phyloP scores from a whole-genome alignment of 1,140 invertebrate genomes.

The Trichonephila clavata region DNA sequence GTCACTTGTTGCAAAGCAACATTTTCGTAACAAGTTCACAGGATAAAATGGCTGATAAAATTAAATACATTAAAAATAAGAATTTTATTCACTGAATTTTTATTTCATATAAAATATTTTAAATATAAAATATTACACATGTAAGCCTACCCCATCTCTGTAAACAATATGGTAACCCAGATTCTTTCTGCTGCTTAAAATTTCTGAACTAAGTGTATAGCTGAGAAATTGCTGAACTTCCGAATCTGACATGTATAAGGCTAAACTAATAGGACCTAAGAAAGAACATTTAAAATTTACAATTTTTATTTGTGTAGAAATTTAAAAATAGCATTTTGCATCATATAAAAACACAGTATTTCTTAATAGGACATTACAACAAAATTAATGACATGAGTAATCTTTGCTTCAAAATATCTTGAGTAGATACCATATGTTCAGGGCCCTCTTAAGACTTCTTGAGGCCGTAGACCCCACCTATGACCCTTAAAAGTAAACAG shows the following conservation, averaged over 20 bases:
- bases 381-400: no score
- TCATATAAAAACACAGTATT: no score
- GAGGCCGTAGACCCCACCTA: no score
- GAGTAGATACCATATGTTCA: no score
- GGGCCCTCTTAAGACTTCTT: no score
- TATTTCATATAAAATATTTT: no score
- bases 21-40: conserved; percentile 94
- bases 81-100: background rate
- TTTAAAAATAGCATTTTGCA: no score
- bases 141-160: conserved; percentile 89
- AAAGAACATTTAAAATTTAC: background rate
- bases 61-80: background rate
- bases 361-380: no score
- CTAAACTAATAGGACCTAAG: conserved; percentile 92
- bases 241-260: conserved; percentile 93
- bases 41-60: conserved; percentile 92
- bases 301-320: no score
- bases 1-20: conserved; percentile 90
- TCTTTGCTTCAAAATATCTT: no score
- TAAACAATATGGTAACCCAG: conserved; percentile 96
- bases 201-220: conserved; percentile 88
- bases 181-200: conserved; percentile 89
- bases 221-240: conserved; percentile 92
- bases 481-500: no score
- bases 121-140: background rate